phyloP scores from a whole-genome alignment of 1,140 invertebrate species.

The Teleopsis dalmanni region DNA sequence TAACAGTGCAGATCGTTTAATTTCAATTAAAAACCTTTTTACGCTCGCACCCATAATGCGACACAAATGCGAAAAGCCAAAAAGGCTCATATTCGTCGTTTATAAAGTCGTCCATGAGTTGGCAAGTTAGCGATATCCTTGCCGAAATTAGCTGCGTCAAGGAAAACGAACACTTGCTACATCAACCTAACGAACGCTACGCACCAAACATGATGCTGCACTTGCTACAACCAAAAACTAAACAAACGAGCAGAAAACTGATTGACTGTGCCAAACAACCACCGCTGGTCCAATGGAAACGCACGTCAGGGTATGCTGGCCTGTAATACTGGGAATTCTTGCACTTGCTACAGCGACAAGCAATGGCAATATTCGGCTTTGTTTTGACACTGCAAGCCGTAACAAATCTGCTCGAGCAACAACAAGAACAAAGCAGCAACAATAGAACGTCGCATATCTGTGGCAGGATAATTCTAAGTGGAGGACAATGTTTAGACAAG shows the following conservation, averaged over 20 bases:
- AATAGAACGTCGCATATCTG: not conserved
- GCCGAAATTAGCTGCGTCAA: conserved; percentile 1
- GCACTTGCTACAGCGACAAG: no score
- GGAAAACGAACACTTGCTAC: conserved; percentile 42
- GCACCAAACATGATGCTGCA: conserved; percentile 43
- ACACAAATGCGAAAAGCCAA: conserved; percentile 30
- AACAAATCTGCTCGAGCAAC: conserved; percentile 31
- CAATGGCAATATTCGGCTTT: no score
- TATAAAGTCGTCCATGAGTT: not conserved
- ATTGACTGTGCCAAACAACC: conserved; percentile 4
- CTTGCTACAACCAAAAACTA: no score
- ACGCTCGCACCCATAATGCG: conserved; percentile 1
- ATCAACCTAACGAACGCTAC: conserved; percentile 31
- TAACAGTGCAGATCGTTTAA: conserved; percentile 34
- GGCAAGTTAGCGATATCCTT: not conserved
- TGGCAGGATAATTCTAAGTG: not conserved
- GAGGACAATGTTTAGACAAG: conserved; percentile 5
- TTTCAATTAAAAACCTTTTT: conserved; percentile 39
- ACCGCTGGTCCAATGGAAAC: not conserved
- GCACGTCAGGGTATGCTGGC: not conserved
- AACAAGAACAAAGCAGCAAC: not conserved
- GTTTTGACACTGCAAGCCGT: conserved; percentile 40
- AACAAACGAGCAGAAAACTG: no score
- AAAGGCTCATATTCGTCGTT: conserved; percentile 15
- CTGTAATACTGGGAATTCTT: conserved; percentile 39